Percentiles rank a stretch among this genome's conserved stretches.
Evolutionary conservation across 2,888 invertebrate species (phyloP).

Genomic region (Zootermopsis nevadensis): DNA sequence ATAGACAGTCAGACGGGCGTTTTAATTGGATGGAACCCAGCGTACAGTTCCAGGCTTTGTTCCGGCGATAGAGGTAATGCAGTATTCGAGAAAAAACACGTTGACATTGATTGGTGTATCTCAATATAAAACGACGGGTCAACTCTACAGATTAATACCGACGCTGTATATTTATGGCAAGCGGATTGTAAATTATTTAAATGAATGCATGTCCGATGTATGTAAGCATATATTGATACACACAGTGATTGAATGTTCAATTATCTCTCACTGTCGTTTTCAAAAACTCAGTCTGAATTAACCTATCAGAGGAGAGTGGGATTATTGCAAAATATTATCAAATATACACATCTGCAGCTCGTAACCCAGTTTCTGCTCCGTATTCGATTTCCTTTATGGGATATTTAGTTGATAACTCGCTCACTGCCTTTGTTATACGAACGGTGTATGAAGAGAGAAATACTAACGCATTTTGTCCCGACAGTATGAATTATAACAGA

Average conservation of each 20-base stretch:
- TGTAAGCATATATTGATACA: neutral
- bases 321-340: neutral
- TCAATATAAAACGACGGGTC: neutral
- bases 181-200: conserved; percentile 10
- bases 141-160: neutral
- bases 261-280: neutral
- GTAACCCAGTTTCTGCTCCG: neutral
- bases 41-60: neutral
- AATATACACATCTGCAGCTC: neutral
- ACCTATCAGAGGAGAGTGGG: neutral
- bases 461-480: no score
- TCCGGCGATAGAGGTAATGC: neutral
- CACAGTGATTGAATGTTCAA: neutral
- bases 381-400: neutral
- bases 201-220: neutral
- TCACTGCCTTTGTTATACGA: no score
- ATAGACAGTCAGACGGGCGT: neutral
- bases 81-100: neutral
- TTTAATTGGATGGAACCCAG: neutral
- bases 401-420: no score
- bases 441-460: no score
- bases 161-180: neutral
- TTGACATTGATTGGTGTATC: neutral
- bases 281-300: neutral
- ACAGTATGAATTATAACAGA: no score